A percentile compares a stretch with the other conserved stretches of the same genome.
phyloP scores from a whole-genome alignment of 1,140 invertebrate species.

The Lasaia peninsularis region DNA sequence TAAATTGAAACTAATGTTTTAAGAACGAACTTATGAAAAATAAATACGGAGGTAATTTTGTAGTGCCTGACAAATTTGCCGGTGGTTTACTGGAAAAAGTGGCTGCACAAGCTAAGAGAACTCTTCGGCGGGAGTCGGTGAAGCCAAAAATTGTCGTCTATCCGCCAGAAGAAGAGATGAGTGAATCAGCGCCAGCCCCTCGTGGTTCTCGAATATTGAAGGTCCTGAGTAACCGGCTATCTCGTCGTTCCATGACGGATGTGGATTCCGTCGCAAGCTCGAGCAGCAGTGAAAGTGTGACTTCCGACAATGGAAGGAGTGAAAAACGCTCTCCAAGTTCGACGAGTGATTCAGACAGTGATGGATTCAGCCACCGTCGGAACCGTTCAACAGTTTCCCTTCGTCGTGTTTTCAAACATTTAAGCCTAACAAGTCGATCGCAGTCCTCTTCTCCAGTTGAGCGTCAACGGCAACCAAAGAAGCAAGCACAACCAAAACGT shows the following conservation, averaged over 20 bases:
- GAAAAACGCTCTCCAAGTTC: conserved; percentile 76
- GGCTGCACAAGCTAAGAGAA: conserved; percentile 38
- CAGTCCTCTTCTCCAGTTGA: conserved; percentile 79
- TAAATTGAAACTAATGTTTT: conserved; percentile 30
- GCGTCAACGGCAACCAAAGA: conserved; percentile 75
- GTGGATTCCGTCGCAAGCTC: conserved; percentile 78
- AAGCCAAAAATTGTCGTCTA: conserved; percentile 70
- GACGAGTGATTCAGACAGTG: conserved; percentile 79
- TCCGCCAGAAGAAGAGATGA: conserved; percentile 66
- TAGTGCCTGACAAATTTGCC: conserved; percentile 48
- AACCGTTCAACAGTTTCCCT: conserved; percentile 82
- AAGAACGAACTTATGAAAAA: conserved; percentile 60
- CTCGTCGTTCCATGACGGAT: conserved; percentile 73
- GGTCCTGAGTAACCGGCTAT: conserved; percentile 78
- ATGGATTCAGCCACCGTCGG: conserved; percentile 76
- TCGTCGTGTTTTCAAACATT: conserved; percentile 82
- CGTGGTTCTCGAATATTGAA: conserved; percentile 79
- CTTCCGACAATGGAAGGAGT: conserved; percentile 54
- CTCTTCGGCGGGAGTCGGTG: conserved; percentile 48
- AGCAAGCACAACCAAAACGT: conserved; percentile 66
- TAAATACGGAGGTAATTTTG: conserved; percentile 51
- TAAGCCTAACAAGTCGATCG: conserved; percentile 80
- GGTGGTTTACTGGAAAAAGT: conserved; percentile 46
- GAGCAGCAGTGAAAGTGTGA: conserved; percentile 76
- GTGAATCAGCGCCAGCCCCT: conserved; percentile 55